Base-by-base conservation (phyloP, 92 coral and sea anemone genomes). In the Actinernus sp. region DNA sequence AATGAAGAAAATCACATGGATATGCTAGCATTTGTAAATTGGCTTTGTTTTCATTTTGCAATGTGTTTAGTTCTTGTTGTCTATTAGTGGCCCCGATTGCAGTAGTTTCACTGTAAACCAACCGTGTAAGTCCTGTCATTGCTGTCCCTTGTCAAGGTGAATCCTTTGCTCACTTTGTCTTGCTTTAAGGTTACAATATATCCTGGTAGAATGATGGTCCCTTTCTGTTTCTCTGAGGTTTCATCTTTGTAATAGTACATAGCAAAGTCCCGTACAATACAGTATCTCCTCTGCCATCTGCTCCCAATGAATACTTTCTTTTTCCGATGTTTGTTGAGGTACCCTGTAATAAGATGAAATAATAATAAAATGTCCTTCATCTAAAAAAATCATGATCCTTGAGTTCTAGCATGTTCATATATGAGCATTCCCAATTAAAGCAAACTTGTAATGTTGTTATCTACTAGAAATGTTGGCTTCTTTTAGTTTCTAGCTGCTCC, bases 211-310 rank as follows among this genome's bases (percentile, higher is more conserved):
- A 94, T 61, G 51, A 94, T 77, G 26, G 62, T 54, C 6, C 98
- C 98, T 49, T 84, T 89, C 49, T 94, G 98, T 20, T 61, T 68
- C 2, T 49, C 33, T 1, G 91, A 65, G 41, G 76, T 87, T 40
- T 68, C 67, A 20, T 76, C 74, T 53, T 53, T 61, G 54, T 65
- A 94, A 65, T 94, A 94, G 67, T 91, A 94, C 68, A 94, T 5
- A 18, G 63, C 81, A 37, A 76, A 87, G 20, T 82, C 80, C 12
- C 97, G 72, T 39, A 94, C 73, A 22, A 94, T 77, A 38, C 94
- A 91, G 71, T 63, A 94, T 23, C 98, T 88, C 55, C 72, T 85
- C 68, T 94, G 98, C 73, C 71, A 94, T 50, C 49, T 91, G 65
- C 88, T 77, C 0, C 90, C 93, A 41, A 87, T 30, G 38, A 47